These are phyloP conservation scores for Tachycineta bicolor DNA, from an alignment of 2,113 vertebrate species.

Conservation along the genomic window DNA sequence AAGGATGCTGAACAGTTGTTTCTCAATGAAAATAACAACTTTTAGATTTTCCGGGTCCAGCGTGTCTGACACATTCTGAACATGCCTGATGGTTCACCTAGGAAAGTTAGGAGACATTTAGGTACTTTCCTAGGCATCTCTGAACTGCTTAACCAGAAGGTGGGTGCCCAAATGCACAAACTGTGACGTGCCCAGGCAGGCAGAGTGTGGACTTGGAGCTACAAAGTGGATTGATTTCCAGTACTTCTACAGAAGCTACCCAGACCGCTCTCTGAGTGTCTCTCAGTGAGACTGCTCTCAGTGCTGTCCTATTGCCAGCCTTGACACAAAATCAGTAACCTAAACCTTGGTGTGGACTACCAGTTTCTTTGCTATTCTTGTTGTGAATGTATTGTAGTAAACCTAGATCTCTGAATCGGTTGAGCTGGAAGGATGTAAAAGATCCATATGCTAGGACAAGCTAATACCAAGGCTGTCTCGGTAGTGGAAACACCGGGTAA, in stretches of 20 bases:
- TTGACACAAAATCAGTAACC: not conserved
- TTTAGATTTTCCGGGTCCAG: not conserved
- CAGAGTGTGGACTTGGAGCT: not conserved
- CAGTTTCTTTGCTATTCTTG: not conserved
- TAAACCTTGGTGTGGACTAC: accelerated
- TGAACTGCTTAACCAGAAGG: not conserved
- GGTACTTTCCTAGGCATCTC: not conserved
- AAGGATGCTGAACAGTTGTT: not conserved
- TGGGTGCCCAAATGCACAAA: not conserved
- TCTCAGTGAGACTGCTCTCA: too few relatives aligned
- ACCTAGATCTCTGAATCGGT: not conserved
- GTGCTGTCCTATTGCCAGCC: not conserved
- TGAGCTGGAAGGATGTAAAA: not conserved
- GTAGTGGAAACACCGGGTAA: not conserved
- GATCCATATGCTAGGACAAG: not conserved
- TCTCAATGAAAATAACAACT: not conserved
- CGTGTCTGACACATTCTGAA: not conserved
- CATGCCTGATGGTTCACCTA: not conserved
- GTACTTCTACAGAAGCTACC: not conserved
- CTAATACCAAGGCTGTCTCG: not conserved
- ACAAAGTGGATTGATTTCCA: not conserved
- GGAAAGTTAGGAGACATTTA: not conserved
- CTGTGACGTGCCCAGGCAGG: accelerated
- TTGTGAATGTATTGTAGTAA: not conserved
- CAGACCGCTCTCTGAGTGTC: not conserved